Percentiles rank a stretch among this genome's conserved stretches.
These are phyloP conservation scores for Pithys albifrons DNA, from an alignment of 2,113 vertebrate species.

Conservation along the genomic window DNA sequence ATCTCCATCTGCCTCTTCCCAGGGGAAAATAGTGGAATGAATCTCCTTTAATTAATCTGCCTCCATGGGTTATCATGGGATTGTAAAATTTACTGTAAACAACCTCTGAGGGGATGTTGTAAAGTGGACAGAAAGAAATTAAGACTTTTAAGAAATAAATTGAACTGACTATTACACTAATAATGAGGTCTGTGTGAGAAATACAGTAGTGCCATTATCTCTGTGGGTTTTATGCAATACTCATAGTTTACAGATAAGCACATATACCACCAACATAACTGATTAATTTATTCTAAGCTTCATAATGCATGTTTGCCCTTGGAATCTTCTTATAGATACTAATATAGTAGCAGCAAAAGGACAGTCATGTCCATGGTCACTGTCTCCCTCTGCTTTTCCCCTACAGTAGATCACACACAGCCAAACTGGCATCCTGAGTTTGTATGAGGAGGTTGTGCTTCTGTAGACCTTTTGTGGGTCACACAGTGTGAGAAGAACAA, in stretches of 20 bases:
- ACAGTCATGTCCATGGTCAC: not conserved
- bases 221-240: not conserved
- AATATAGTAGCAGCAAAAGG: not conserved
- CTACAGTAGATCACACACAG: not conserved
- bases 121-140: not conserved
- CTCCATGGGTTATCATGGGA: not conserved
- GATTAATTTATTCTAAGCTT: not conserved
- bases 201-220: not conserved
- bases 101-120: not conserved
- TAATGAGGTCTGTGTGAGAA: not conserved
- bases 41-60: not conserved
- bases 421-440: too few species aligned
- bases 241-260: not conserved
- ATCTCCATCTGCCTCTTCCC: not conserved
- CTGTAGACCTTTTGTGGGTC: not conserved
- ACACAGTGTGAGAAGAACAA: not conserved
- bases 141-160: not conserved
- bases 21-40: not conserved
- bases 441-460: not conserved
- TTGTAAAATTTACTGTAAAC: not conserved
- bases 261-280: not conserved
- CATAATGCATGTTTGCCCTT: not conserved
- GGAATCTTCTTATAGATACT: not conserved
- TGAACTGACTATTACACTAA: not conserved
- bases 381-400: not conserved